Percentiles rank a stretch among this genome's conserved stretches.
Conservation (phyloP, 2,888 invertebrate genomes). For the Drosophila limbata region DNA sequence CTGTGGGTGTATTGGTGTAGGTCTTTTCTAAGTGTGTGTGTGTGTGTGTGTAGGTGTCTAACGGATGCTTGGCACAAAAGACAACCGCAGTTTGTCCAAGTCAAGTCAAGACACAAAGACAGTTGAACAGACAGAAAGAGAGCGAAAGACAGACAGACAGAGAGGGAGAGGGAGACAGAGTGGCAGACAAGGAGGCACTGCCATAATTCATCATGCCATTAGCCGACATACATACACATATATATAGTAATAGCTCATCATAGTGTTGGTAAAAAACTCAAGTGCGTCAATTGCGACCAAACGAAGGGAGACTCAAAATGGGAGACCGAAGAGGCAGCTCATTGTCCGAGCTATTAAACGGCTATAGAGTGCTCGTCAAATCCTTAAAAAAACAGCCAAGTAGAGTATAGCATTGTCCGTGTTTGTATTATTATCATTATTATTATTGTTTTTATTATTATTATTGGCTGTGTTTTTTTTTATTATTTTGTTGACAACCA, state of each 20-base stretch:
- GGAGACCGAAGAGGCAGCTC: constrained; percentile 27
- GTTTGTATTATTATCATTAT: neutral
- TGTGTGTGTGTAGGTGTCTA: constrained; percentile 33
- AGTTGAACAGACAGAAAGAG: constrained; percentile 15
- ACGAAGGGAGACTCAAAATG: constrained; percentile 1
- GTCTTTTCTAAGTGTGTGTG: neutral
- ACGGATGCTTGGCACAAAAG: constrained; percentile 58
- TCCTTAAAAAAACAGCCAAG: constrained; percentile 64
- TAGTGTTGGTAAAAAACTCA: constrained; percentile 43
- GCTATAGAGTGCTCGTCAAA: constrained; percentile 78
- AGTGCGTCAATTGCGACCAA: constrained; percentile 66
- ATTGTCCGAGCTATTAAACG: constrained; percentile 77
- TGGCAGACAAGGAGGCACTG: constrained; percentile 42
- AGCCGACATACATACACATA: constrained; percentile 58
- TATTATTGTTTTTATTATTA: constrained; percentile 31
- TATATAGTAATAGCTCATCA: constrained; percentile 46
- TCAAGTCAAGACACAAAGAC: constrained; percentile 40
- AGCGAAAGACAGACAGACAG: constrained; percentile 14
- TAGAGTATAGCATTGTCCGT: constrained; percentile 14
- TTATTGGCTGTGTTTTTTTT: constrained; percentile 62
- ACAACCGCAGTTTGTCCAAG: constrained; percentile 58
- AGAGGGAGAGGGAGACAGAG: constrained; percentile 1
- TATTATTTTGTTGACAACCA: constrained; percentile 66
- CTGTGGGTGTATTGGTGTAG: neutral
- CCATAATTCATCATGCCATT: constrained; percentile 76